Evolutionary conservation across 2,113 vertebrate species (phyloP).

Genomic region (western clawed frog (Xenopus tropicalis)): UCB_Xtro_10.0 CM004445.2:116254001-116254500

Average conservation of each 20-base stretch:
- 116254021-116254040: conserved; percentile 61
- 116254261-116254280: conserved; percentile 67
- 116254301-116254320: conserved; percentile 77
- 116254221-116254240: conserved; percentile 57
- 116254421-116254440: too few species aligned
- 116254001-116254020: conserved; percentile 58
- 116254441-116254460: too few species aligned
- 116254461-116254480: too few species aligned
- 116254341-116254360: not conserved
- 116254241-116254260: conserved; percentile 54
- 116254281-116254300: conserved; percentile 82
- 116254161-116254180: conserved; percentile 57
- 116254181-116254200: conserved; percentile 60
- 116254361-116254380: too few species aligned
- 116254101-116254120: conserved; percentile 36
- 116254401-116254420: too few species aligned
- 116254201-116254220: conserved; percentile 60
- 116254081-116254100: conserved; percentile 44
- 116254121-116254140: conserved; percentile 41
- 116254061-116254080: conserved; percentile 61
- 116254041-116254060: conserved; percentile 59
- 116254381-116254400: too few species aligned
- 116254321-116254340: conserved; percentile 79
- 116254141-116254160: conserved; percentile 56
- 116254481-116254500: too few species aligned